Base-by-base conservation (phyloP, 2,113 vertebrate species). In the Varanus komodoensis region DNA sequence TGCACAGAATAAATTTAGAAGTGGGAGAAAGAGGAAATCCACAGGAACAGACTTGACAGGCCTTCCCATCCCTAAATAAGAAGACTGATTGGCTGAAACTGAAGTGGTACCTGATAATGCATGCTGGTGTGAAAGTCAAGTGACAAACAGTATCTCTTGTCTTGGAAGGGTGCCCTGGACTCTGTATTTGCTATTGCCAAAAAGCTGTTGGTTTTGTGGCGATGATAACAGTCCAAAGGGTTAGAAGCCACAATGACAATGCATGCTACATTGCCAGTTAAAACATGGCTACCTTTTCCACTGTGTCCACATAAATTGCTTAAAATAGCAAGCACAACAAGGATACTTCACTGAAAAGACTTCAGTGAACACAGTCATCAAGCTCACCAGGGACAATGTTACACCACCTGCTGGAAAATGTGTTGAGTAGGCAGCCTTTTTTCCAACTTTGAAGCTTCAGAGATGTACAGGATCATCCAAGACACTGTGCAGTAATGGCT, bases 101-200 rank as follows among this genome's bases (percentile, higher is more conserved):
- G 54, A 77, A 50, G 57, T 87, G 23, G 17, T 78, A 25, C 17
- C 73, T 87, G 73, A 19, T 78, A 3, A 25, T 0, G 4, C 25
- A 61, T 0, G 0, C 78, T 82, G 48, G 75, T 91, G 83, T 38
- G 0, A 0, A 0, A 32, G 9, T 25, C 7, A 27, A 4, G 6
- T 73, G 11, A 6, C 48, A 1, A 77, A 77, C 87, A 91, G 73
- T 25, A 38, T 64, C n/a, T 71, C 32, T 87, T 89, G 73, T 77
- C 81, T 84, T 32, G 57, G 61, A 93, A n/a, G n/a, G 83, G 0
- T 0, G 3, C 54, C 32, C 71, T 61, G 3, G 75, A 75, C 1
- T 61, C 80, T 92, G 79, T 80, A 52, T 34, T 73, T 12, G 69
- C 23, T 0, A 1, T 8, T 87, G 81, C 54, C 19, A 89, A 83